Conservation (phyloP, 2,888 invertebrate species). For the Toxonevra muliebris region DNA sequence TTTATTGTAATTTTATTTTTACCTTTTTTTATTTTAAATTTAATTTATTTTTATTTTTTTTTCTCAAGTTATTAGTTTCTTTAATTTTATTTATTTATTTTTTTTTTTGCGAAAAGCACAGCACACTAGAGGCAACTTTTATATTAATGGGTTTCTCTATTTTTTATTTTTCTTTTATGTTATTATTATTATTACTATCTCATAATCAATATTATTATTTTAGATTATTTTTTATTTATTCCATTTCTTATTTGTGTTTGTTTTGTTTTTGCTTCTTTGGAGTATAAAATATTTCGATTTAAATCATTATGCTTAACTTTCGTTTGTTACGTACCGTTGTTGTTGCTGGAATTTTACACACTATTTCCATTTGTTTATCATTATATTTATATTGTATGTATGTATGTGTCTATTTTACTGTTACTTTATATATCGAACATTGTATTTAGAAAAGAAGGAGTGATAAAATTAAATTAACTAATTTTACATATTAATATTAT, state of each 20-base stretch:
- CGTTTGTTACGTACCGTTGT: slow-evolving; percentile 27
- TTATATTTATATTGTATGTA: slow-evolving; percentile 25
- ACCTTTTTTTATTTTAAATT: slow-evolving; percentile 4
- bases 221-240: slow-evolving; percentile 18
- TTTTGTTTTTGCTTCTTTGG: slow-evolving; percentile 50
- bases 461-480: slow-evolving; percentile 39
- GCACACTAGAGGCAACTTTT: slow-evolving; percentile 50
- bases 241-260: slow-evolving; percentile 18
- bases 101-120: slow-evolving; percentile 45
- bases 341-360: slow-evolving; percentile 37
- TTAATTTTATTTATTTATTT: slow-evolving; percentile 14
- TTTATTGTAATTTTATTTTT: not conserved
- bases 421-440: slow-evolving; percentile 13
- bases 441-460: not conserved
- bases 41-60: not conserved
- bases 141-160: slow-evolving; percentile 31
- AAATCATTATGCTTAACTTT: slow-evolving; percentile 32
- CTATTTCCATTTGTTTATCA: slow-evolving; percentile 1
- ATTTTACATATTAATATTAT: slow-evolving; percentile 10
- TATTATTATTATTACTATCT: too few relatives aligned
- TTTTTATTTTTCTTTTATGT: too few relatives aligned
- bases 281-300: slow-evolving; percentile 54
- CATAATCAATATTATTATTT: not conserved
- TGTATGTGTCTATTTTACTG: slow-evolving; percentile 7
- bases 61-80: slow-evolving; percentile 5